Conservation (phyloP, 2,797 vertebrate species). For the Mormyrops attenuatus region DNA sequence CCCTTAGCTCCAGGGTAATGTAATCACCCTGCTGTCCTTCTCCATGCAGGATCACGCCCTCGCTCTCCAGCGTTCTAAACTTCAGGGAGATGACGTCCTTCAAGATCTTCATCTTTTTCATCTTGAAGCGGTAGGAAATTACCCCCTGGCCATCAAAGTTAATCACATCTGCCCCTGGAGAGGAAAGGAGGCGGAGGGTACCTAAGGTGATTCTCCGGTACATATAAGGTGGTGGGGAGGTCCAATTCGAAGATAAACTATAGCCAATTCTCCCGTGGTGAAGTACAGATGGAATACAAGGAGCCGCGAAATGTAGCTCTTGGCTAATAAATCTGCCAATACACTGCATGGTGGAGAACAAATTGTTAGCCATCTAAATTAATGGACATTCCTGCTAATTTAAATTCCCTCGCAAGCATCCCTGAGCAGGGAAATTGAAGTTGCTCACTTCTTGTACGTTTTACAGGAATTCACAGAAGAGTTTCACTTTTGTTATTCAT, state of each 20-base stretch:
- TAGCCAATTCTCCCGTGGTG: background rate
- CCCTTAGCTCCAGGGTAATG: slow-evolving; percentile 80
- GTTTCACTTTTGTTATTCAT: background rate
- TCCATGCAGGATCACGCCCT: slow-evolving; percentile 86
- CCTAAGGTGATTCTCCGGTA: background rate
- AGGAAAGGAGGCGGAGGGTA: slow-evolving; percentile 14
- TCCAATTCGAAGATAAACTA: background rate
- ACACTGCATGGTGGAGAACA: background rate
- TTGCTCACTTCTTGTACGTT: background rate
- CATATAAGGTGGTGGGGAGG: background rate
- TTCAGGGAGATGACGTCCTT: slow-evolving; percentile 87
- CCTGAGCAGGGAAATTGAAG: slow-evolving; percentile 15
- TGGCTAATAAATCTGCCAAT: background rate
- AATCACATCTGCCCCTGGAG: slow-evolving; percentile 86
- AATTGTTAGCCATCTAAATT: background rate
- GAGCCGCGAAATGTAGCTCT: background rate
- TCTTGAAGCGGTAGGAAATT: slow-evolving; percentile 85
- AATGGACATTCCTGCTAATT: background rate
- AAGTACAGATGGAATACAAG: background rate
- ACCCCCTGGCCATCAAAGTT: slow-evolving; percentile 86
- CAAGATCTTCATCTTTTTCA: slow-evolving; percentile 86
- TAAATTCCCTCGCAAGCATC: background rate
- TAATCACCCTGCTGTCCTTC: slow-evolving; percentile 97
- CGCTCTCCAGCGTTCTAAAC: slow-evolving; percentile 79
- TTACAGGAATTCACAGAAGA: background rate